Conservation (phyloP, 2,113 vertebrate species). For the Chaetops frenatus region DNA sequence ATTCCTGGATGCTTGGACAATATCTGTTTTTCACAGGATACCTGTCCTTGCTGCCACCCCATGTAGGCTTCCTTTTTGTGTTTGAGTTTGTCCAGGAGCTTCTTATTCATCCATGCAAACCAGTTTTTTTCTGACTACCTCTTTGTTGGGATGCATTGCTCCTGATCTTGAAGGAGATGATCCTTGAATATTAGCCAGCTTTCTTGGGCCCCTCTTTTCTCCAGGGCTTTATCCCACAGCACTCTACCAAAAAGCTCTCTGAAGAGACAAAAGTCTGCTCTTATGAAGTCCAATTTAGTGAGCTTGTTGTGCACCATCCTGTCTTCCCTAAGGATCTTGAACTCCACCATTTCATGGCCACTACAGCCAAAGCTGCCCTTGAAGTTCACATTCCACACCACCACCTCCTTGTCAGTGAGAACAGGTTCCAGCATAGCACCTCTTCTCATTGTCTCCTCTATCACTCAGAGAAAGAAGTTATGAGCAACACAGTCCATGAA, state of each 20-base stretch:
- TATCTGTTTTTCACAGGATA: not conserved
- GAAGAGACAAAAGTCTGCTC: not conserved
- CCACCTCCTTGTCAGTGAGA: not conserved
- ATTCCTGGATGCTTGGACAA: not conserved
- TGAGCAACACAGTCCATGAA: not conserved
- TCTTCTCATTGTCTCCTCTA: not conserved
- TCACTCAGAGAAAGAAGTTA: not conserved
- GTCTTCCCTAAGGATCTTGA: not conserved
- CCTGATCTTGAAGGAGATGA: not conserved
- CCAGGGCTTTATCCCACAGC: not conserved
- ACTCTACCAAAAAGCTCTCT: not conserved
- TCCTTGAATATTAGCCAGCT: not conserved
- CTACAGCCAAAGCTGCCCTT: not conserved
- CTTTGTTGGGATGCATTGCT: not conserved
- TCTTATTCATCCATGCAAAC: not conserved
- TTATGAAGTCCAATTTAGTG: not conserved
- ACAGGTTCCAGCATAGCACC: not conserved
- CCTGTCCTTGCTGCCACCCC: not conserved
- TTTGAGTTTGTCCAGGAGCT: not conserved
- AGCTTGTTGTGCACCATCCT: not conserved
- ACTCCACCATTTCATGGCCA: not conserved
- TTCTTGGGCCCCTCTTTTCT: not conserved
- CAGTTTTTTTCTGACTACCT: not conserved
- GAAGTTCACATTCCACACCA: not conserved
- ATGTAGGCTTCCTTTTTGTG: not conserved